Percentiles rank a stretch among this genome's conserved stretches.
Conservation (phyloP, 2,888 invertebrate genomes). For the Ophonus ardosiacus region DNA sequence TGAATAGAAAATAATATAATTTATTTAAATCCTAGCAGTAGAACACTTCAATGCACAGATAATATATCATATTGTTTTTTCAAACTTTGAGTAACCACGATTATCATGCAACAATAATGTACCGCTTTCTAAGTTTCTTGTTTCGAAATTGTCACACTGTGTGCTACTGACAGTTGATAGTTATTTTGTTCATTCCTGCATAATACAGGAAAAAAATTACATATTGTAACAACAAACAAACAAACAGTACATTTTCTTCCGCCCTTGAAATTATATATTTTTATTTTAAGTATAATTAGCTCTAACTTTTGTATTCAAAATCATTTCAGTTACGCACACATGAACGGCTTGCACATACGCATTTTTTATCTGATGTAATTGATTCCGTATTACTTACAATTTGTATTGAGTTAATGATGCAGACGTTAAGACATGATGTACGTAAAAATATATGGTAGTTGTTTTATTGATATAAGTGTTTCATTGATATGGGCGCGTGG, state of each 20-base stretch:
- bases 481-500: too few species aligned
- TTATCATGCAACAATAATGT: not conserved
- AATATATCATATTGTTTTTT: not conserved
- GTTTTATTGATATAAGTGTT: too few species aligned
- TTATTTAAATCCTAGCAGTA: not conserved
- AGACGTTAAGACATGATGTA: too few species aligned
- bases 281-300: not conserved
- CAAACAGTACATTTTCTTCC: not conserved
- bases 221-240: not conserved
- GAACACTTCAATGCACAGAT: not conserved
- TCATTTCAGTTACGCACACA: too few species aligned
- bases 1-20: not conserved
- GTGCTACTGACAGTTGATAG: not conserved
- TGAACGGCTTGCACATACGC: too few species aligned
- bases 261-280: not conserved
- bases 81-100: not conserved
- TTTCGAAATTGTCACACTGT: not conserved
- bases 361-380: too few species aligned
- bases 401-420: too few species aligned
- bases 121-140: not conserved
- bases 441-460: too few species aligned
- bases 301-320: too few species aligned
- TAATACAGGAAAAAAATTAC: not conserved
- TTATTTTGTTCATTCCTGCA: not conserved
- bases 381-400: too few species aligned